Percentiles rank a stretch among this genome's conserved stretches.
Evolutionary conservation across 2,113 vertebrate genomes (phyloP).

Genomic region (Panurus biarmicus): DNA sequence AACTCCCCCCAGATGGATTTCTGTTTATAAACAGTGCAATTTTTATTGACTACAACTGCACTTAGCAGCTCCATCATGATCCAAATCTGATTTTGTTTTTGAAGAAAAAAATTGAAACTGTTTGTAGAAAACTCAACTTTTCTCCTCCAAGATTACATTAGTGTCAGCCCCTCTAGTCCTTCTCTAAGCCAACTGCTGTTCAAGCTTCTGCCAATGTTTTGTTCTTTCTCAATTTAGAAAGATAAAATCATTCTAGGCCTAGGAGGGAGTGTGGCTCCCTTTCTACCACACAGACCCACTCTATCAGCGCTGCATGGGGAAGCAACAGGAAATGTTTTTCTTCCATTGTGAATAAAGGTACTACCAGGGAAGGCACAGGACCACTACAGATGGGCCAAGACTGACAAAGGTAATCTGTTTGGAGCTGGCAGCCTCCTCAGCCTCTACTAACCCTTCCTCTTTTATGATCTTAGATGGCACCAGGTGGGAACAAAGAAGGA

Average conservation of each 20-base stretch:
- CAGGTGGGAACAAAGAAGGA: neutral
- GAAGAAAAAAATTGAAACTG: neutral
- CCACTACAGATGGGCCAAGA: conserved; percentile 34
- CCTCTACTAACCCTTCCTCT: neutral
- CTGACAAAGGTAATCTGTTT: neutral
- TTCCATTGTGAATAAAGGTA: conserved; percentile 2
- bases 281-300: conserved; percentile 9
- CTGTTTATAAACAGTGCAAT: neutral
- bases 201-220: conserved; percentile 77
- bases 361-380: conserved; percentile 40
- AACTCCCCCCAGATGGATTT: neutral
- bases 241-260: conserved; percentile 52
- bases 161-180: neutral
- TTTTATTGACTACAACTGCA: conserved; percentile 10
- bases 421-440: neutral
- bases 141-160: neutral
- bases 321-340: conserved; percentile 6
- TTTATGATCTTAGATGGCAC: neutral
- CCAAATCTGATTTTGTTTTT: neutral
- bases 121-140: neutral
- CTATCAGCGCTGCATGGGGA: conserved; percentile 31
- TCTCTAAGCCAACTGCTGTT: conserved; percentile 5
- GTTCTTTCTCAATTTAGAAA: conserved; percentile 74
- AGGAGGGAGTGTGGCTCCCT: conserved; percentile 16
- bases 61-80: conserved; percentile 1